Base-by-base conservation (phyloP, 2,797 vertebrate species). In the Okamejei kenojei region DNA sequence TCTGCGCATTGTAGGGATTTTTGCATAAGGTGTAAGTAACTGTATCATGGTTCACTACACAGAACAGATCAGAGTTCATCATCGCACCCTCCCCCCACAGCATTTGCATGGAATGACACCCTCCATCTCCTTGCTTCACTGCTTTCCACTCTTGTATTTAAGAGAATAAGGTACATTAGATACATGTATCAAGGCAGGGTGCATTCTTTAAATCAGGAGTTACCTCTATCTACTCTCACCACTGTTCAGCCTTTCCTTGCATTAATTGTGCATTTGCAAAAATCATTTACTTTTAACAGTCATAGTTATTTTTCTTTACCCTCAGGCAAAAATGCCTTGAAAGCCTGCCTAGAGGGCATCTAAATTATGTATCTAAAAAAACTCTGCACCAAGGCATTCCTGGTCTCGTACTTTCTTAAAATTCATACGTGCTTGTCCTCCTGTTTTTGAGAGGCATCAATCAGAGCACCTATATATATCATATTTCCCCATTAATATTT, bases 341-440 rank as follows among this genome's bases (percentile, higher is more conserved):
- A 99, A 99, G 99, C 98, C 98, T 99, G 98, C 98, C 99, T 99
- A 98, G 97, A 98, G 98, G 99, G 99, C 98, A 98, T 99, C 98
- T 99, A 99, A 99, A 99, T 99, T 99, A 99, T 99, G 99, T 98
- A 99, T 99, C 98, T 99, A 97, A 99, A 99, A 99, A 99, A 98
- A 97, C 99, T 98, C 98, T 98, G 97, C 97, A 97, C 97, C 96
- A 97, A 97, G 97, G 97, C 98, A 97, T 97, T 96, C 97, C 97
- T 98, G 97, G 98, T 98, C 98, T 97, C 97, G 96, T 97, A 97
- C 97, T 97, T 98, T 97, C 97, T 97, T 97, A 97, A 99, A 98
- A 98, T 97, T 98, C 98, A 98, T 98, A 97, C 96, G 96, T 96
- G 96, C 97, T 97, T 96, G 98, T 99, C 99, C 97, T 97, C 97